phyloP scores from a whole-genome alignment of 2,888 invertebrate species.

The Coenonympha glycerion region DNA sequence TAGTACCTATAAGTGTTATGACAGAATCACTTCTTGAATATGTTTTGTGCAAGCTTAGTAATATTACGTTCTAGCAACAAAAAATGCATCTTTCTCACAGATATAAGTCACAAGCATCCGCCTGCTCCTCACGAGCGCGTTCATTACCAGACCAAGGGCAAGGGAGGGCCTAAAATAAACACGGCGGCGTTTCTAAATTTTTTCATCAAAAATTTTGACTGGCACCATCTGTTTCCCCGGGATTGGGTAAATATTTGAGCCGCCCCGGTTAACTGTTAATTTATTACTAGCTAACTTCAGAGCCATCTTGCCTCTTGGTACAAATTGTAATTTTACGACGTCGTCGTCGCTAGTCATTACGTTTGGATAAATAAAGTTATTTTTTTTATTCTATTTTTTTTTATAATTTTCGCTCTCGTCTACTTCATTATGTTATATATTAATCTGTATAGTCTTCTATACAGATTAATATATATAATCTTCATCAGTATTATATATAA shows the following conservation, averaged over 20 bases:
- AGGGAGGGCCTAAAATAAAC: slow-evolving; percentile 38
- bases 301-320: slow-evolving; percentile 15
- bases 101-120: not conserved
- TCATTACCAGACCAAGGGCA: slow-evolving; percentile 19
- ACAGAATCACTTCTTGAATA: too few species aligned
- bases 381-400: not conserved
- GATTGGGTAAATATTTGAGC: slow-evolving; percentile 57
- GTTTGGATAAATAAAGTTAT: slow-evolving; percentile 8
- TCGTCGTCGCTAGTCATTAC: slow-evolving; percentile 11
- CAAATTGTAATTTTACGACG: slow-evolving; percentile 18
- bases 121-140: slow-evolving; percentile 13
- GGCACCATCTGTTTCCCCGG: slow-evolving; percentile 59
- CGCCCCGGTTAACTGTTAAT: slow-evolving; percentile 39
- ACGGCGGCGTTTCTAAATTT: slow-evolving; percentile 42
- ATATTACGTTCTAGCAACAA: not conserved
- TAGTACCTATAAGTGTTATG: too few species aligned
- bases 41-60: too few species aligned
- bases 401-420: not conserved
- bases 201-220: slow-evolving; percentile 68
- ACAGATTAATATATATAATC: too few species aligned
- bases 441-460: too few species aligned
- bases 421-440: too few species aligned
- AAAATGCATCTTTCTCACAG: not conserved
- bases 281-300: slow-evolving; percentile 31
- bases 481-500: too few species aligned